Conservation (phyloP, 1,140 invertebrate genomes). For the Macrobrachium nipponense region DNA sequence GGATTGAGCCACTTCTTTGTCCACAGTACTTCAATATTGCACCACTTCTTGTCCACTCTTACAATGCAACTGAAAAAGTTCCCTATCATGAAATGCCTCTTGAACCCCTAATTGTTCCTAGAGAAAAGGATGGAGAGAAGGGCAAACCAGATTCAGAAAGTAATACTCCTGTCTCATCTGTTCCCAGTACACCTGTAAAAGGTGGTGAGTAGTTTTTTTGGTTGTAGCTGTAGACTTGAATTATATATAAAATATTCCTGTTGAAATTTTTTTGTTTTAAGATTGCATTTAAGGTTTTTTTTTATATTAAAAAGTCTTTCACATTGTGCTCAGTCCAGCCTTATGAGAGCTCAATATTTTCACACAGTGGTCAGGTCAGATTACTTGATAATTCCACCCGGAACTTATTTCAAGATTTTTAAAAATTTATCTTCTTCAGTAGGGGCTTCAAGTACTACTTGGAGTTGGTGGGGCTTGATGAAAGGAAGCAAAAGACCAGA, state of each 20-base stretch:
- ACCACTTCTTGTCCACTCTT: constrained; percentile 77
- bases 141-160: constrained; percentile 25
- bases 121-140: constrained; percentile 35
- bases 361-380: too few species aligned
- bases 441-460: constrained; percentile 34
- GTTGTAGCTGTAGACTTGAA: background rate
- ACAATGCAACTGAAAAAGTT: constrained; percentile 71
- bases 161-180: constrained; percentile 62
- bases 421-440: background rate
- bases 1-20: constrained; percentile 79
- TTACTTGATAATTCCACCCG: too few species aligned
- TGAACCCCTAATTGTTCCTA: constrained; percentile 66
- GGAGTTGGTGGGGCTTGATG: constrained; percentile 52
- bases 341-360: too few species aligned
- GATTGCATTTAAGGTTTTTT: too few species aligned
- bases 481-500: constrained; percentile 45
- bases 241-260: too few species aligned
- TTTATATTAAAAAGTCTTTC: too few species aligned
- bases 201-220: background rate
- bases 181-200: constrained; percentile 55
- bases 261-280: too few species aligned
- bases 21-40: constrained; percentile 77
- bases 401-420: too few species aligned
- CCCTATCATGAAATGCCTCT: constrained; percentile 69
- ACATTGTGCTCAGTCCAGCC: too few species aligned